Evolutionary conservation across 2,888 invertebrate species (phyloP).

Genomic region (Copidosoma aretas): DNA sequence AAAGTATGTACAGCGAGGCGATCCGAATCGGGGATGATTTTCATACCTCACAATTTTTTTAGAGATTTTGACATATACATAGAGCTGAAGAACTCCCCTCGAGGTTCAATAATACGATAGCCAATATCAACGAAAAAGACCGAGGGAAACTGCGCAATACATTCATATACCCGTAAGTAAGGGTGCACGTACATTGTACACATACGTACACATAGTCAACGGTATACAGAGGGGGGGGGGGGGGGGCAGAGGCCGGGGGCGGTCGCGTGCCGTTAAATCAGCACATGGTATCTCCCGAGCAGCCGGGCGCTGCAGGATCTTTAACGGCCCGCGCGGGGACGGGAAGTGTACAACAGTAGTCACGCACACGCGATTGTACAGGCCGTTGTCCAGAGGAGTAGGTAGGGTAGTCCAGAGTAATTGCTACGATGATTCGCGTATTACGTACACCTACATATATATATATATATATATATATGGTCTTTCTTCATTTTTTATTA

Average conservation of each 20-base stretch:
- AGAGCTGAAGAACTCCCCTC: too few species aligned
- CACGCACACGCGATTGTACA: not conserved
- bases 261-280: conserved; percentile 34
- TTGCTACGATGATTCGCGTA: conserved; percentile 36
- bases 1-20: too few species aligned
- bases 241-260: not conserved
- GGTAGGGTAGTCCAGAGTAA: conserved; percentile 34
- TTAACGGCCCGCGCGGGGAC: conserved; percentile 6
- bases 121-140: too few species aligned
- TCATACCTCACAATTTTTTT: too few species aligned
- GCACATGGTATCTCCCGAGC: conserved; percentile 5
- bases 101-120: not conserved
- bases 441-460: conserved; percentile 14
- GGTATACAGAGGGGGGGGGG: too few species aligned
- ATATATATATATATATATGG: not conserved
- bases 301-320: conserved; percentile 11
- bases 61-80: too few species aligned
- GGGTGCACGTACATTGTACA: too few species aligned
- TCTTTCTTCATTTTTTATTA: too few species aligned
- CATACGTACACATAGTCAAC: not conserved
- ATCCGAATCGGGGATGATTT: too few species aligned
- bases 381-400: conserved; percentile 8
- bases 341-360: conserved; percentile 21
- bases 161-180: too few species aligned
- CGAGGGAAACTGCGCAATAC: not conserved